phyloP scores from a whole-genome alignment of 2,797 vertebrate genomes.

The Mormyrus hasselquistii region DNA sequence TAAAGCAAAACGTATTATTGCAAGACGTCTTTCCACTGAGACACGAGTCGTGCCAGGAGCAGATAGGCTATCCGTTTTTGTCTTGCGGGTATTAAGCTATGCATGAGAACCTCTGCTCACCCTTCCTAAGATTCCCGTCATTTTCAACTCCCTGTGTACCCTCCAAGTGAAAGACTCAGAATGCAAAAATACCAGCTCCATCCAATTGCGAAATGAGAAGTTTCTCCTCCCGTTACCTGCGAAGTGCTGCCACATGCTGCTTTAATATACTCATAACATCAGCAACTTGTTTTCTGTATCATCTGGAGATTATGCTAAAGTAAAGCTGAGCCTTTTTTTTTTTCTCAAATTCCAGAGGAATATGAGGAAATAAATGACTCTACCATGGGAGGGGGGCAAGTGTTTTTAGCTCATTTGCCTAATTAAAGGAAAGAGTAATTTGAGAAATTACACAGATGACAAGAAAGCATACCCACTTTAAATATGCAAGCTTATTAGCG shows the following conservation, averaged over 20 bases:
- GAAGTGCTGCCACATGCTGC: background rate
- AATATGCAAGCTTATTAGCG: slow-evolving; percentile 27
- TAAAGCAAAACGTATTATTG: slow-evolving; percentile 73
- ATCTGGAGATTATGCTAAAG: background rate
- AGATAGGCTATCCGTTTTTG: slow-evolving; percentile 57
- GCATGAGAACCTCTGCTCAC: slow-evolving; percentile 70
- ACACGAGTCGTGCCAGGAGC: slow-evolving; percentile 50
- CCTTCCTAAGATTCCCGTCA: slow-evolving; percentile 49
- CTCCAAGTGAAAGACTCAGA: slow-evolving; percentile 46
- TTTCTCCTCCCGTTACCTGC: background rate
- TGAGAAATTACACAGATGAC: slow-evolving; percentile 49
- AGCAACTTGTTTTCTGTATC: background rate
- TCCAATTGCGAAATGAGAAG: slow-evolving; percentile 19
- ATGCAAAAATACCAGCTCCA: slow-evolving; percentile 11
- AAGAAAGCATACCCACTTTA: slow-evolving; percentile 49
- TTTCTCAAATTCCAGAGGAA: slow-evolving; percentile 32
- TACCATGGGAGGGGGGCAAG: slow-evolving; percentile 40
- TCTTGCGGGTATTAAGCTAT: slow-evolving; percentile 73
- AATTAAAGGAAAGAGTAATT: slow-evolving; percentile 60
- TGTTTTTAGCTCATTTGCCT: slow-evolving; percentile 43
- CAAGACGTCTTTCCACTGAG: slow-evolving; percentile 62
- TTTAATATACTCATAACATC: background rate
- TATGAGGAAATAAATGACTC: slow-evolving; percentile 54
- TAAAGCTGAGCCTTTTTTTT: slow-evolving; percentile 8
- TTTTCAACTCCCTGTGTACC: slow-evolving; percentile 52